Conservation (phyloP, 2,888 invertebrate genomes). For the Caradrina clavipalpis region DNA sequence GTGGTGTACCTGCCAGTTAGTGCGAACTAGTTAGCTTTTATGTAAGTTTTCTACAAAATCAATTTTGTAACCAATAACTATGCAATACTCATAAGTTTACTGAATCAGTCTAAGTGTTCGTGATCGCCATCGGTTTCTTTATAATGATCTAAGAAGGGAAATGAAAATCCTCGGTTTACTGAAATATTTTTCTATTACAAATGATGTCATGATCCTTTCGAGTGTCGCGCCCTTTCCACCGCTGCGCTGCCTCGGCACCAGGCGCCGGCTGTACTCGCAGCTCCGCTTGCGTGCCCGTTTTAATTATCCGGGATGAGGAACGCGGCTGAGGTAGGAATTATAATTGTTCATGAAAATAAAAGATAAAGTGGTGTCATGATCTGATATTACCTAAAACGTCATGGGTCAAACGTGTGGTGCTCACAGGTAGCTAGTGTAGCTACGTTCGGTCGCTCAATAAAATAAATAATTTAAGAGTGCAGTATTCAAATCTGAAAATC, state of each 20-base stretch:
- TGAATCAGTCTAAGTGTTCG: too few relatives aligned
- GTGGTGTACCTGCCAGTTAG: conserved; percentile 20
- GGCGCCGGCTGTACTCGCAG: not conserved
- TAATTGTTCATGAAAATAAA: not conserved
- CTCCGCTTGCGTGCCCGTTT: not conserved
- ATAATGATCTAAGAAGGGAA: conserved; percentile 5
- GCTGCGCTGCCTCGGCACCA: not conserved
- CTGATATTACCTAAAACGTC: not conserved
- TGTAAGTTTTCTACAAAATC: not conserved
- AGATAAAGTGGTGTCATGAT: not conserved
- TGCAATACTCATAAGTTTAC: too few relatives aligned
- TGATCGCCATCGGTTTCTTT: not conserved
- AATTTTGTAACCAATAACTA: not conserved
- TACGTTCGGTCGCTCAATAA: too few relatives aligned
- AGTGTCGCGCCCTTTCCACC: too few relatives aligned
- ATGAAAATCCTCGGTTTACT: conserved; percentile 8
- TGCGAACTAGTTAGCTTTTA: not conserved
- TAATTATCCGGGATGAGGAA: not conserved
- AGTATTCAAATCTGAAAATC: not conserved
- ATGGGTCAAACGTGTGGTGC: too few relatives aligned
- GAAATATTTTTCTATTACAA: conserved; percentile 3
- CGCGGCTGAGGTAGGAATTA: not conserved
- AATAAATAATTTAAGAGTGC: not conserved
- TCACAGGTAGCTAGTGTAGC: too few relatives aligned
- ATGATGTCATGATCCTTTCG: not conserved